These are phyloP conservation scores for Chouioia cunea DNA, from an alignment of 2,888 invertebrate species.

Conservation along the genomic window DNA sequence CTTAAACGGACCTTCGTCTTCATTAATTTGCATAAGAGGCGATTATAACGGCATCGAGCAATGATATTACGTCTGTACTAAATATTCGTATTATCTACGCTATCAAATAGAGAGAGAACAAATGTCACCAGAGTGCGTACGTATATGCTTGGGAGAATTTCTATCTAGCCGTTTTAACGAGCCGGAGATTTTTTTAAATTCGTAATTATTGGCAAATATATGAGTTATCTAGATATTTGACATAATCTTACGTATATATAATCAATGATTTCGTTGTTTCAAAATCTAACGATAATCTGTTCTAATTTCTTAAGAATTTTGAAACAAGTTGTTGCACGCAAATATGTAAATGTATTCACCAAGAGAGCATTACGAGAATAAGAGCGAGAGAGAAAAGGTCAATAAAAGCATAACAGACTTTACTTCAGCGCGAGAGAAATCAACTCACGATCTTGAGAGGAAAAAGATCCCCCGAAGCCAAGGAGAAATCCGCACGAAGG, in stretches of 20 bases:
- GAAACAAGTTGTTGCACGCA: too few species aligned
- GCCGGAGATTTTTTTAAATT: too few species aligned
- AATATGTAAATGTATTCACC: too few species aligned
- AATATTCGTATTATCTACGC: conserved; percentile 48
- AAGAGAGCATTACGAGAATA: not conserved
- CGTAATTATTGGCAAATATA: too few species aligned
- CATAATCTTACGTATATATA: too few species aligned
- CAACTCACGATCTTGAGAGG: not conserved
- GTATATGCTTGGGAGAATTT: not conserved
- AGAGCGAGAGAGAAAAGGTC: not conserved
- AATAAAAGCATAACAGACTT: not conserved
- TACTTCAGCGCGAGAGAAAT: not conserved
- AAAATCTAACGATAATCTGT: too few species aligned
- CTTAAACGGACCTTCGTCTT: conserved; percentile 50
- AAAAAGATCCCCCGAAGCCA: not conserved
- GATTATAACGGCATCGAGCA: conserved; percentile 52
- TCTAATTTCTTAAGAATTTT: too few species aligned
- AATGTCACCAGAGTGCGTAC: not conserved
- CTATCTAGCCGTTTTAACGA: conserved; percentile 20
- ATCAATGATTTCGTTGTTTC: too few species aligned
- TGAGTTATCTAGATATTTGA: too few species aligned
- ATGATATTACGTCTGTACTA: conserved; percentile 50
- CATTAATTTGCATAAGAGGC: conserved; percentile 55
- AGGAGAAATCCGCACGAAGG: not conserved
- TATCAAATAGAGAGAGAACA: too few species aligned